Evolutionary conservation across 2,888 invertebrate genomes (phyloP), one percentile per base, ranked within the genome.

Genomic region (Venusia cambrica): DNA sequence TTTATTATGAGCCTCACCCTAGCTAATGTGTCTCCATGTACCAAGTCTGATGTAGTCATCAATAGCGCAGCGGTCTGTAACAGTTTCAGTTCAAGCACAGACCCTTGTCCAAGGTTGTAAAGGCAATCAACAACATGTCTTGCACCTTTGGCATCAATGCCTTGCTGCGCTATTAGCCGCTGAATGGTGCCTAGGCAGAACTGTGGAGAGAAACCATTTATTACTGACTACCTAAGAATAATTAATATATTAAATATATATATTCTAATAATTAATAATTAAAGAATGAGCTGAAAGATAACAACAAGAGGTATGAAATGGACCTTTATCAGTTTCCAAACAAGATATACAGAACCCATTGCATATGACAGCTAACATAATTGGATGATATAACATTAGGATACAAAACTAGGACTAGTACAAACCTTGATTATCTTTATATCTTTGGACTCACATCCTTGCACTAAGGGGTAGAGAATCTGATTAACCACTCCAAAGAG

Each of bases 361-460:
- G n/a, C n/a, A n/a, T n/a, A n/a, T n/a, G n/a, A n/a, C n/a, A n/a
- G n/a, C n/a, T n/a, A n/a, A n/a, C n/a, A n/a, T n/a, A n/a, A n/a
- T n/a, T n/a, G n/a, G n/a, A n/a, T n/a, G n/a, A n/a, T n/a, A n/a
- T n/a, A n/a, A n/a, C n/a, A n/a, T n/a, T n/a, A n/a, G n/a, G n/a
- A n/a, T n/a, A 3, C 3, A 10, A 6, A 1, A 5, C 2, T 2
- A 3, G 8, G 3, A 19, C 14, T 7, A 13, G 1, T 13, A 15
- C 39, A 44, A 58, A 95, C 95, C 91, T 94, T 95, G 28, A 98
- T 97, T 57, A 99, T 94, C 89, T 98, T 98, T 29, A 95, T 90
- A 79, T 98, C 97, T 83, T 97, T 98, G 11, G 98, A 97, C 74
- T 98, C 98, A 87, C 98, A 99, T 66, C 97, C 99, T 87, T 99